phyloP scores from a whole-genome alignment of 2,113 vertebrate species.

The Columba janthina region DNA sequence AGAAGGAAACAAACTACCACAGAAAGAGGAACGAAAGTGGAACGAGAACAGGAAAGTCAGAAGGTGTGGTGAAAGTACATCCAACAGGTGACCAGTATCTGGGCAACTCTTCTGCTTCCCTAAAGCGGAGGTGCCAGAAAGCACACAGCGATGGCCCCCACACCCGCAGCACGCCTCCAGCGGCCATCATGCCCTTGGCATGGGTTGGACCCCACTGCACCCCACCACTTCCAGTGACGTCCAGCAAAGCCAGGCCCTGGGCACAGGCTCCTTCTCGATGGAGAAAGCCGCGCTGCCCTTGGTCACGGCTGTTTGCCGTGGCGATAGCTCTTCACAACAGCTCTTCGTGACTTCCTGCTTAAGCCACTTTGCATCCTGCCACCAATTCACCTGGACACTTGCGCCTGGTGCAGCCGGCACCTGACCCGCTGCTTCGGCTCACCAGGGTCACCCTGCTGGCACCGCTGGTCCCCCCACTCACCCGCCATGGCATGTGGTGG shows the following conservation, averaged over 20 bases:
- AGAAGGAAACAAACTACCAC: background rate
- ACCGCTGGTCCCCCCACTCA: fast-evolving
- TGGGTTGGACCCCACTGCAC: background rate
- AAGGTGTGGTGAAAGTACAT: background rate
- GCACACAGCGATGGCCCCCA: fast-evolving
- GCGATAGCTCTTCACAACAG: background rate
- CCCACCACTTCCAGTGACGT: background rate
- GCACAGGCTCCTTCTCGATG: background rate
- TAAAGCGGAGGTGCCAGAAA: background rate
- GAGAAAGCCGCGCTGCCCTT: background rate
- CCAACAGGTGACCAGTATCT: background rate
- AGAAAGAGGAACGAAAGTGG: background rate
- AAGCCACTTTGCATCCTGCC: conserved; percentile 21
- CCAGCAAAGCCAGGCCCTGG: background rate
- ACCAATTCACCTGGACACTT: background rate
- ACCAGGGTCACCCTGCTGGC: conserved; percentile 26
- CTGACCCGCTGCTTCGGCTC: conserved; percentile 32
- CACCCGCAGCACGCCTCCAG: background rate
- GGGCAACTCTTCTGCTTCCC: background rate
- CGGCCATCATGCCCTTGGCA: background rate
- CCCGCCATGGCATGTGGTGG: background rate
- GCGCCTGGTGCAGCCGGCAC: background rate
- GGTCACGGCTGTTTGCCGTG: background rate
- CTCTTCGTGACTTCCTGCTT: background rate
- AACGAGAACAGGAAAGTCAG: background rate